A percentile compares a stretch with the other conserved stretches of the same genome.
Conservation (phyloP, 37 sponge, comb jelly and placozoan species). For the Bolinopsis microptera region DNA sequence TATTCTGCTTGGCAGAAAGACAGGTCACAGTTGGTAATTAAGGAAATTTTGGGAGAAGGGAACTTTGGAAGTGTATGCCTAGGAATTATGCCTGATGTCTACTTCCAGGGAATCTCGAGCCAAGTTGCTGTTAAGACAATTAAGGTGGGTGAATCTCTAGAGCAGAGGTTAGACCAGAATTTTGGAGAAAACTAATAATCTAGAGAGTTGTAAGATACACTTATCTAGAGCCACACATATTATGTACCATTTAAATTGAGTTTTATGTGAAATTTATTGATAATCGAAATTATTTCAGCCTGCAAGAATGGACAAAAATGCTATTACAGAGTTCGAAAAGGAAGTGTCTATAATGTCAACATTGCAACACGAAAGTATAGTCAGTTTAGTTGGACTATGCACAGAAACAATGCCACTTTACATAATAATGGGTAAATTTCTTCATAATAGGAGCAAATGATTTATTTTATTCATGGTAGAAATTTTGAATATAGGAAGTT, state of each 20-base stretch:
- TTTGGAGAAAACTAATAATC: too few relatives aligned
- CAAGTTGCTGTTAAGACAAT: conserved; percentile 54
- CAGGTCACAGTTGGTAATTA: neutral
- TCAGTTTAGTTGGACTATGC: conserved; percentile 47
- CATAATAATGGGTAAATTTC: conserved; percentile 57
- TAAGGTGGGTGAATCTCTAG: too few relatives aligned
- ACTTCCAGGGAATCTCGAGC: neutral
- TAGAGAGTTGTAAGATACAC: too few relatives aligned
- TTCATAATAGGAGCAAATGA: too few relatives aligned
- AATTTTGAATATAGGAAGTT: neutral
- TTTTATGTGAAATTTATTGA: too few relatives aligned
- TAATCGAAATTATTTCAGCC: conserved; percentile 9
- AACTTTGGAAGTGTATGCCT: conserved; percentile 59
- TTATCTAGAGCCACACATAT: too few relatives aligned
- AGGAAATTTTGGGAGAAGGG: conserved; percentile 16
- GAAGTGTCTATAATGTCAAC: conserved; percentile 35
- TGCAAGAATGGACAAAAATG: conserved; percentile 14
- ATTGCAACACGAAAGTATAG: conserved; percentile 20
- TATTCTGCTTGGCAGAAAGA: neutral
- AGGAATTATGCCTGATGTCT: neutral
- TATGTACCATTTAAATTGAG: too few relatives aligned
- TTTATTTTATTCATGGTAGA: too few relatives aligned
- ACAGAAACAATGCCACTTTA: conserved; percentile 38
- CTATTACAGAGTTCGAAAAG: conserved; percentile 55
- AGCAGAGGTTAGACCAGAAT: too few relatives aligned